Base-by-base conservation (phyloP, 2,888 invertebrate genomes). In the Lissonota sp. region DNA sequence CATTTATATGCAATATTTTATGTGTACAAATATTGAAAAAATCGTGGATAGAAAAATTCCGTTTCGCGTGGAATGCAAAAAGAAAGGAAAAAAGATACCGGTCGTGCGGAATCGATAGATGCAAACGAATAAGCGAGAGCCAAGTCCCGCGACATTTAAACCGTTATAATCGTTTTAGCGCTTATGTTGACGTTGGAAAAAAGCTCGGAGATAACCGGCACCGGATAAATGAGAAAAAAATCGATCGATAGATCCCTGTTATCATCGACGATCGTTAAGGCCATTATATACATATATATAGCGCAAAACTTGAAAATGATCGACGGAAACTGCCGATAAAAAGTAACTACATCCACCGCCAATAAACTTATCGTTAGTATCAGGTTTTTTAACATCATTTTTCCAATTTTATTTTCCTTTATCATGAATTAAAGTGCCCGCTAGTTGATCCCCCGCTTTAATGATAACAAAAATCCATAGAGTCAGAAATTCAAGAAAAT, bases 141-240 rank as follows among this genome's bases (percentile, higher is more conserved):
- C 73, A 69, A 57, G 73, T n/a, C 63, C 69, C n/a, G 49, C 49
- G 49, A 63, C 7, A 37, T 14, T 10, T 26, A 7, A 57, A 79
- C 49, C 79, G 79, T 69, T 79, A 69, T 69, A 26, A 57, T 26
- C 1, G 10, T 44, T 10, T 44, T 6, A 8, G 10, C 1, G 1
- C 10, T 6, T 44, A 44, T 4, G 44, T 44, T 44, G 44, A 44
- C 26, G 26, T 3, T 1, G 26, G 3, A 26, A 26, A 26, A 16
- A 60, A 12, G 42, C 55, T 12, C 16, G 10, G 37, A 49, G 74
- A 60, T 60, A 67, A 44, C 1, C 39, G 44, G 14, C 16, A 37
- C 4, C 0, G 26, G 44, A 67, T 14, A 39, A 67, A 60, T 44
- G 10, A 44, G 44, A 26, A 44, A 16, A n/a, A 72, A 72, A 71